Evolutionary conservation across 2,888 invertebrate genomes (phyloP).

Genomic region (Meta bourneti): DNA sequence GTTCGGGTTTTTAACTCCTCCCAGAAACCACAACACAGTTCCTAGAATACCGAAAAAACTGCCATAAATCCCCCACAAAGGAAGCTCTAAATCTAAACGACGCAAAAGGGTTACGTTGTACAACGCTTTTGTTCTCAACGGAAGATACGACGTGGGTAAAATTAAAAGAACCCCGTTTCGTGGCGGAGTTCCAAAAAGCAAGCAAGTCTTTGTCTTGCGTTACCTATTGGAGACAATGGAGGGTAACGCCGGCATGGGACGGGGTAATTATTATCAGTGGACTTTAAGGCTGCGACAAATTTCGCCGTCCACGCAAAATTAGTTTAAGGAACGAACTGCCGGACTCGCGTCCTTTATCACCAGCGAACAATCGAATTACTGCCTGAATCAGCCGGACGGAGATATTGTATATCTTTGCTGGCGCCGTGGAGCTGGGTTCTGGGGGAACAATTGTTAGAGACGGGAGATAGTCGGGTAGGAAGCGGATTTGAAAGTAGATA

Average conservation of each 20-base stretch:
- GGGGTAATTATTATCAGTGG: slow-evolving; percentile 13
- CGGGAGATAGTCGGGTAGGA: background rate
- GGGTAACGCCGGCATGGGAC: background rate
- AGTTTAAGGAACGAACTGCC: slow-evolving; percentile 55
- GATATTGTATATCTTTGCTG: slow-evolving; percentile 27
- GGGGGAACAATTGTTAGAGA: background rate
- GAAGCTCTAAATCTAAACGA: background rate
- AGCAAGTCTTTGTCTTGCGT: slow-evolving; percentile 34
- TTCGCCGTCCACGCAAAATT: slow-evolving; percentile 51
- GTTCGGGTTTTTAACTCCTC: no score
- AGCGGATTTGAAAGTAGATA: background rate
- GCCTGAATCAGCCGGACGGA: slow-evolving; percentile 35
- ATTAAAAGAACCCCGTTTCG: slow-evolving; percentile 25
- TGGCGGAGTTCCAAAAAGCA: slow-evolving; percentile 54
- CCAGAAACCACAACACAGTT: no score
- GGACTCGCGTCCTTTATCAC: slow-evolving; percentile 62
- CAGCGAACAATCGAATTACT: slow-evolving; percentile 46
- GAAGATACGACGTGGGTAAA: slow-evolving; percentile 27
- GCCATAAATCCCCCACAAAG: background rate
- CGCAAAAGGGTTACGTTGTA: background rate
- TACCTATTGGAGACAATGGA: background rate
- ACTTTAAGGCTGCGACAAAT: slow-evolving; percentile 34
- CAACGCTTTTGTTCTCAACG: slow-evolving; percentile 18
- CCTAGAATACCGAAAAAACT: background rate
- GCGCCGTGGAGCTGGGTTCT: background rate